Percentiles rank a stretch among this genome's conserved stretches.
Conservation (phyloP, 2,113 vertebrate genomes). For the Sitta europaea region DNA sequence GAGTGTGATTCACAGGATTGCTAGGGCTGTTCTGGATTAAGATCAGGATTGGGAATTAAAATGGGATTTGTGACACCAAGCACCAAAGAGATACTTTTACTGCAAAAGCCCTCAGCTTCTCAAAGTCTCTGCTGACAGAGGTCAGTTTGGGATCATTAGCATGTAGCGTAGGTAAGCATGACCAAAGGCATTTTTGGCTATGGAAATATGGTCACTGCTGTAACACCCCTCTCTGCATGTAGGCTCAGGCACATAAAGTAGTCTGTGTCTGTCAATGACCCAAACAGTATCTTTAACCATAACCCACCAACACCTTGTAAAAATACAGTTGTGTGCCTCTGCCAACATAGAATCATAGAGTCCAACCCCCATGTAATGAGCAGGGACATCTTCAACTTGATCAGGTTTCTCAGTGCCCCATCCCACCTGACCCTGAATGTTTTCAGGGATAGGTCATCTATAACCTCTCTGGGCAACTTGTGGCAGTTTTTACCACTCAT, state of each 20-base stretch:
- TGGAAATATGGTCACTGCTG: background rate
- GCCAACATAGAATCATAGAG: background rate
- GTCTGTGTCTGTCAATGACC: background rate
- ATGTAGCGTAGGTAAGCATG: background rate
- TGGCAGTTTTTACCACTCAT: background rate
- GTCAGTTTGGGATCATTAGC: background rate
- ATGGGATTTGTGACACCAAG: background rate
- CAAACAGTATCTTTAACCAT: background rate
- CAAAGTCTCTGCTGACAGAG: background rate
- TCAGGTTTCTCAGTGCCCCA: background rate
- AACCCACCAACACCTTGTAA: background rate
- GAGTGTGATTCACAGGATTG: background rate
- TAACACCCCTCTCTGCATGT: background rate
- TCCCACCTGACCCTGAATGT: too few species aligned
- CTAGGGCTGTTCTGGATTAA: background rate
- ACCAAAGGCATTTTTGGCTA: background rate
- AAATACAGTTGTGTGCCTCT: background rate
- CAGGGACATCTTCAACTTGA: background rate
- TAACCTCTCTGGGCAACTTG: background rate
- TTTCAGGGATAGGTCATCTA: background rate
- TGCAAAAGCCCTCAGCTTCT: background rate
- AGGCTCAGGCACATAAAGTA: background rate
- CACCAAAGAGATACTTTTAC: background rate
- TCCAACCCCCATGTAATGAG: background rate
- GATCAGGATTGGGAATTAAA: background rate